Percentiles rank a stretch among this genome's conserved stretches.
These are phyloP conservation scores for Hoplodrina ambigua DNA, from an alignment of 2,888 invertebrate genomes.

Conservation along the genomic window DNA sequence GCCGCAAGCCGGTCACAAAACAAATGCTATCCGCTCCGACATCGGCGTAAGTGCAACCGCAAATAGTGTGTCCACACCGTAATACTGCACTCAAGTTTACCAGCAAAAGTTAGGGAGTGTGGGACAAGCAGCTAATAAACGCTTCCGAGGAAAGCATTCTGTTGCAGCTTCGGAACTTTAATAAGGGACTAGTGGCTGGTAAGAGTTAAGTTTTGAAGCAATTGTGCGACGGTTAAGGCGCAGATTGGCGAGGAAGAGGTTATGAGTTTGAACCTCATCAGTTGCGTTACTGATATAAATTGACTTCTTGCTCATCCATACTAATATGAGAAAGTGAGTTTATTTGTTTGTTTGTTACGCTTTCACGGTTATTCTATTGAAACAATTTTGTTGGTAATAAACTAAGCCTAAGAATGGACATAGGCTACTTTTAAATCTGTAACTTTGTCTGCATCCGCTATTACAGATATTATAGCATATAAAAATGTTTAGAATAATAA, in stretches of 20 bases:
- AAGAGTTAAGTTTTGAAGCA: slow-evolving; percentile 13
- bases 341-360: no score
- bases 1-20: slow-evolving; percentile 32
- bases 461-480: no score
- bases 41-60: slow-evolving; percentile 36
- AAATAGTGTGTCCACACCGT: slow-evolving; percentile 23
- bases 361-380: no score
- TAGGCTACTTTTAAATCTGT: no score
- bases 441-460: no score
- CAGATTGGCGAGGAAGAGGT: neutral
- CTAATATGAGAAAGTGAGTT: no score
- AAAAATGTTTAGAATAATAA: no score
- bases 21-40: slow-evolving; percentile 39
- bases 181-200: neutral
- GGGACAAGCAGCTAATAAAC: slow-evolving; percentile 47
- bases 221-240: neutral
- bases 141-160: slow-evolving; percentile 20
- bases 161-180: slow-evolving; percentile 28
- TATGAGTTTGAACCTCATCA: neutral
- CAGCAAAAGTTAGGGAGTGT: slow-evolving; percentile 31
- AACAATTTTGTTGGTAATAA: no score
- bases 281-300: no score
- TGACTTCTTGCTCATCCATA: no score
- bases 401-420: no score
- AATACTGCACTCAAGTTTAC: slow-evolving; percentile 39